Conservation (phyloP, 1,140 invertebrate genomes). For the Saccostrea cuccullata region DNA sequence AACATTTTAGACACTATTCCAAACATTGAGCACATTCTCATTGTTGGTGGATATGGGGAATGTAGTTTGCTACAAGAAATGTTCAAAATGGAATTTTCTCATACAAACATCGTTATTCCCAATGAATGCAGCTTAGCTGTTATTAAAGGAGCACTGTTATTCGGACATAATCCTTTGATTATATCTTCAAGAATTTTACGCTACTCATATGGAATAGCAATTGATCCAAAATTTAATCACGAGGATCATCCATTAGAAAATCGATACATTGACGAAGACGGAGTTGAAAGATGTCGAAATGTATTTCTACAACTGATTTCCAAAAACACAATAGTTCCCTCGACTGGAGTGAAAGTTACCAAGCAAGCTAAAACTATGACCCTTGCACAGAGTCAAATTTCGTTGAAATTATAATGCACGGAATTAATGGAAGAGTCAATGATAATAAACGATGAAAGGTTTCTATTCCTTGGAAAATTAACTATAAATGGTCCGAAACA, state of each 20-base stretch:
- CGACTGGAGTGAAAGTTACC: not conserved
- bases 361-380: rapidly evolving
- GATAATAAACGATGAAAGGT: not conserved
- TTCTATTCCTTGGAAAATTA: not conserved
- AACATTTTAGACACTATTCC: not conserved
- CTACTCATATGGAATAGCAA: conserved; percentile 11
- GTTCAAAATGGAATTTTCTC: not conserved
- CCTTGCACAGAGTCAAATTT: not conserved
- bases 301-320: not conserved
- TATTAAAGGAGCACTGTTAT: conserved; percentile 34
- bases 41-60: conserved; percentile 38
- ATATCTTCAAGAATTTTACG: conserved; percentile 30
- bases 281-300: not conserved
- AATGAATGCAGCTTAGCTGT: conserved; percentile 1
- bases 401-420: no score
- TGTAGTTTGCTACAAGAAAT: not conserved
- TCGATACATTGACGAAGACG: not conserved
- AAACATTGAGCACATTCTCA: not conserved
- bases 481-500: not conserved
- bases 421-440: not conserved
- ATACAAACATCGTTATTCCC: not conserved
- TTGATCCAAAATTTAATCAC: not conserved
- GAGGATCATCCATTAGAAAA: not conserved
- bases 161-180: conserved; percentile 20
- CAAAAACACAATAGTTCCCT: not conserved